Conservation (phyloP, 2,113 vertebrate species). For the Serinus canaria region DNA sequence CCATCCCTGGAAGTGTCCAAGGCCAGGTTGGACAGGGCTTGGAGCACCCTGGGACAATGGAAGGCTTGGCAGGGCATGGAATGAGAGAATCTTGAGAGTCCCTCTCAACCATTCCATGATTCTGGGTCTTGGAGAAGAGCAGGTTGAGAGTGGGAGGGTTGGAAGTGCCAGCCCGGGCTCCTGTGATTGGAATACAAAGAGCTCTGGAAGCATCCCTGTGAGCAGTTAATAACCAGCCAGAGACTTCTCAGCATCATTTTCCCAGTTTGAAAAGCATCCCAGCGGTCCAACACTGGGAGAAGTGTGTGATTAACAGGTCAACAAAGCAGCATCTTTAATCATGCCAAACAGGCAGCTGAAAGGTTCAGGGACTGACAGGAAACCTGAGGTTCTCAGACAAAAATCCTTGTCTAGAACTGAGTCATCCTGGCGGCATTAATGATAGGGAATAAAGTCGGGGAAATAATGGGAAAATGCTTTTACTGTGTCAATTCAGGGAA, state of each 20-base stretch:
- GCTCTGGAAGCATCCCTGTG: not conserved
- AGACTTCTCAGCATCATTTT: not conserved
- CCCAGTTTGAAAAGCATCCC: not conserved
- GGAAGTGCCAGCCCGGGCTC: not conserved
- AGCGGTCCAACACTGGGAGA: not conserved
- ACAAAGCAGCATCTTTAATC: not conserved
- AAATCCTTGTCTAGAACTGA: not conserved
- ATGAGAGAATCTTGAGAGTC: not conserved
- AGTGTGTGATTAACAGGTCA: not conserved
- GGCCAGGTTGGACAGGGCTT: accelerated
- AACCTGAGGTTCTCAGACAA: not conserved
- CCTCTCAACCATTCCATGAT: not conserved
- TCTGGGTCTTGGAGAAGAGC: not conserved
- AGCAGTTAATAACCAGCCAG: not conserved
- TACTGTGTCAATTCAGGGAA: not conserved
- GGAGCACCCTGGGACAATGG: not conserved
- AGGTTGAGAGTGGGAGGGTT: not conserved
- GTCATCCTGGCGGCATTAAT: not conserved
- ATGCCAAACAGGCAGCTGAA: not conserved
- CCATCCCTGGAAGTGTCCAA: not conserved
- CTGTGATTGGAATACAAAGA: not conserved
- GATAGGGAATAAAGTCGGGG: not conserved
- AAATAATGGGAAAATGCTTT: conserved; percentile 12
- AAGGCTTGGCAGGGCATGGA: not conserved
- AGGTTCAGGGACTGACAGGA: not conserved